Evolutionary conservation across 2,797 vertebrate species (phyloP).

Genomic region (Melanitta fusca): DNA sequence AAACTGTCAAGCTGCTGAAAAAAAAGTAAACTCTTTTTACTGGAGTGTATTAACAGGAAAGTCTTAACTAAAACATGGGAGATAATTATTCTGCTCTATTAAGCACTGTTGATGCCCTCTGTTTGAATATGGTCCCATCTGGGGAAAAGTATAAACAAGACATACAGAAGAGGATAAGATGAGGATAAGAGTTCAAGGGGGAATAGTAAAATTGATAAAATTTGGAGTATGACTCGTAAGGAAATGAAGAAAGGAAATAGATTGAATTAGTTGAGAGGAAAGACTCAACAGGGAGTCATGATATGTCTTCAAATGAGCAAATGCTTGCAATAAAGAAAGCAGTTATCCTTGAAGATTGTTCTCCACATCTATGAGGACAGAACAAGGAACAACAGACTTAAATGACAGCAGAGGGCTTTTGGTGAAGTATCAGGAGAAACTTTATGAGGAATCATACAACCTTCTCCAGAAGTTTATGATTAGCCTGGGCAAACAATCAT

Average conservation of each 20-base stretch:
- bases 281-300: neutral
- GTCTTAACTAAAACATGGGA: slow-evolving; percentile 11
- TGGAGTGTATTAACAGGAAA: neutral
- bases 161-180: neutral
- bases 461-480: neutral
- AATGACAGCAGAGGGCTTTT: neutral
- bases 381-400: neutral
- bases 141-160: slow-evolving; percentile 1
- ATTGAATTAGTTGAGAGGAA: neutral
- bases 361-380: neutral
- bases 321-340: neutral
- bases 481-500: neutral
- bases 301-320: slow-evolving; percentile 15
- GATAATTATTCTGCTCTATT: slow-evolving; percentile 54
- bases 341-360: neutral
- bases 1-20: neutral
- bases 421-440: neutral
- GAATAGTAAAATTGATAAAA: slow-evolving; percentile 30
- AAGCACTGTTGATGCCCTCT: slow-evolving; percentile 2
- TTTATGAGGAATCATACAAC: neutral
- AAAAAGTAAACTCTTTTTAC: slow-evolving; percentile 1
- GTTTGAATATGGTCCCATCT: neutral
- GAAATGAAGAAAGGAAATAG: slow-evolving; percentile 20
- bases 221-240: neutral
- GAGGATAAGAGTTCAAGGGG: neutral